These are phyloP conservation scores for Wasmannia auropunctata DNA, from an alignment of 1,140 invertebrate genomes.

Conservation along the genomic window DNA sequence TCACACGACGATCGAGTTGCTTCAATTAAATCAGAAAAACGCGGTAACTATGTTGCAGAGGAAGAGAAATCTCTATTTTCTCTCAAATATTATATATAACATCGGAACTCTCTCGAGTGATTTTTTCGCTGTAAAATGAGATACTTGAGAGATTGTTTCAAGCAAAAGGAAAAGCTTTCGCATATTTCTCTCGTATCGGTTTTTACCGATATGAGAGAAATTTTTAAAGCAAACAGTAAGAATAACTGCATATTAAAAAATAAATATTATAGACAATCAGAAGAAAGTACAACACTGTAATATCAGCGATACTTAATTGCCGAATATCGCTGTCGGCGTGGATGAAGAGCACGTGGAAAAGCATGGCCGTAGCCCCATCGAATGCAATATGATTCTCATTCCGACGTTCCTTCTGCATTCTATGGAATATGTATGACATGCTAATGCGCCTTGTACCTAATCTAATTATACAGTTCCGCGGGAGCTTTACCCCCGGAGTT, in stretches of 20 bases:
- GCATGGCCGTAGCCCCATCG: conserved; percentile 47
- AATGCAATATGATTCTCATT: conserved; percentile 71
- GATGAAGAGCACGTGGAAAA: conserved; percentile 5
- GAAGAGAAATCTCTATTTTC: neutral
- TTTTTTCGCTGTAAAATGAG: neutral
- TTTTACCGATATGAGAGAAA: neutral
- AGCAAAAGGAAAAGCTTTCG: neutral
- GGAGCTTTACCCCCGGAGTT: conserved; percentile 64
- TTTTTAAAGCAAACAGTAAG: neutral
- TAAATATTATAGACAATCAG: neutral
- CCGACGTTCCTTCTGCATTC: conserved; percentile 63
- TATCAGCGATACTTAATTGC: neutral
- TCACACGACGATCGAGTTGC: neutral
- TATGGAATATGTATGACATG: conserved; percentile 83
- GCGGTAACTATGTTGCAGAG: neutral
- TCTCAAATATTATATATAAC: neutral
- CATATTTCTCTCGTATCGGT: too few relatives aligned
- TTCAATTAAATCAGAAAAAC: neutral
- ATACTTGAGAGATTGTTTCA: neutral
- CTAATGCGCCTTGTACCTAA: conserved; percentile 81
- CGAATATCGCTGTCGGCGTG: neutral
- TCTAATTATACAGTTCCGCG: conserved; percentile 83
- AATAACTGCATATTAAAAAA: neutral
- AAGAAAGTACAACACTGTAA: too few relatives aligned
- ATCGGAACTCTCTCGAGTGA: neutral